phyloP scores from a whole-genome alignment of 2,888 invertebrate genomes.

The Sthenelais limicola region DNA sequence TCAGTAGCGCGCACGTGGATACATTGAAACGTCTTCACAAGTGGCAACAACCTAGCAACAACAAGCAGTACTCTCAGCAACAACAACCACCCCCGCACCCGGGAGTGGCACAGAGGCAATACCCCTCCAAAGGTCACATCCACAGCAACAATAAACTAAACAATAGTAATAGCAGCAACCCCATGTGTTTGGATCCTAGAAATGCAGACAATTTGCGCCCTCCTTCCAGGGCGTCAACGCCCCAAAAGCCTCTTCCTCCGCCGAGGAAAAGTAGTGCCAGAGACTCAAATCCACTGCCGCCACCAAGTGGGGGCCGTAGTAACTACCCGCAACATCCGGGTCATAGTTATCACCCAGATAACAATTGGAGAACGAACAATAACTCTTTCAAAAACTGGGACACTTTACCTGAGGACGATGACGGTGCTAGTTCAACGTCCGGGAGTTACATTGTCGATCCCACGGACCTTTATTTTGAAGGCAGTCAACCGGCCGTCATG shows the following conservation, averaged over 20 bases:
- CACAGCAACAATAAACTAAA: constrained; percentile 2
- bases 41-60: not conserved
- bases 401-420: constrained; percentile 31
- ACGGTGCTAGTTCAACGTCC: constrained; percentile 33
- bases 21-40: constrained; percentile 17
- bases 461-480: constrained; percentile 18
- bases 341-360: constrained; percentile 10
- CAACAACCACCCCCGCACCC: constrained; percentile 1
- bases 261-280: constrained; percentile 24
- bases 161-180: too few relatives aligned
- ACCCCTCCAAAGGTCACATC: not conserved
- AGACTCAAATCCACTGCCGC: too few relatives aligned
- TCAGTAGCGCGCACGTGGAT: constrained; percentile 19
- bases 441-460: constrained; percentile 36
- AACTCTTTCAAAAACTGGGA: constrained; percentile 27
- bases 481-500: constrained; percentile 34
- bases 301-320: not conserved
- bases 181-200: too few relatives aligned
- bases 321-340: constrained; percentile 9
- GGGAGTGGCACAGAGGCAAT: not conserved
- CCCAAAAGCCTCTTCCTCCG: constrained; percentile 24
- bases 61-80: constrained; percentile 7
- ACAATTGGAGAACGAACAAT: constrained; percentile 38
- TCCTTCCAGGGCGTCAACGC: not conserved
- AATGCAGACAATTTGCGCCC: too few relatives aligned